Evolutionary conservation across 1,140 invertebrate species (phyloP).

Genomic region (Drosophila auraria): DNA sequence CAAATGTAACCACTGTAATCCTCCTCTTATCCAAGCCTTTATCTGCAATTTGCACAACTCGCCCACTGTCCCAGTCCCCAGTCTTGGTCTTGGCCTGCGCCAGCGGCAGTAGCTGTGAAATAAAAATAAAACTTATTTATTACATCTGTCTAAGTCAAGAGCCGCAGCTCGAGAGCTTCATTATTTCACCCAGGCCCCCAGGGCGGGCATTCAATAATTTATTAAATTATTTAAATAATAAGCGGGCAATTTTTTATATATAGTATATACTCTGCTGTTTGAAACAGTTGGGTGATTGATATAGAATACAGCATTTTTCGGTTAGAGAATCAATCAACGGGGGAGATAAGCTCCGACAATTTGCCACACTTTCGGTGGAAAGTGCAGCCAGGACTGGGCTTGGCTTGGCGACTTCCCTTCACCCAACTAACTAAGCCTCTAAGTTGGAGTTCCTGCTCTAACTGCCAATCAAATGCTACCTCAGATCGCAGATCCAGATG

Average conservation of each 20-base stretch:
- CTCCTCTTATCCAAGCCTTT: neutral
- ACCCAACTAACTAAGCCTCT: neutral
- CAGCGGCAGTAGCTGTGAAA: slow-evolving; percentile 63
- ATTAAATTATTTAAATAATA: slow-evolving; percentile 76
- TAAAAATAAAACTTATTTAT: slow-evolving; percentile 71
- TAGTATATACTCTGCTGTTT: slow-evolving; percentile 15
- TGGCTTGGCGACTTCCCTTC: slow-evolving; percentile 6
- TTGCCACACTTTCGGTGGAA: slow-evolving; percentile 49
- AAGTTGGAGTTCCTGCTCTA: slow-evolving; percentile 21
- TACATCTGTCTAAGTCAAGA: slow-evolving; percentile 29
- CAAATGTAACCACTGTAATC: neutral
- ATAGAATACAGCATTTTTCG: slow-evolving; percentile 37
- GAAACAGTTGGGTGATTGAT: slow-evolving; percentile 51
- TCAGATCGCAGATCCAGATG: slow-evolving; percentile 46
- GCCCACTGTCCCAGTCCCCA: slow-evolving; percentile 50
- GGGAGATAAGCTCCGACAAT: slow-evolving; percentile 11
- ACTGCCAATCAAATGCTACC: slow-evolving; percentile 65
- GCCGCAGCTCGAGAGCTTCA: slow-evolving; percentile 15
- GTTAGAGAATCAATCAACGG: slow-evolving; percentile 43
- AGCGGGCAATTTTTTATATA: slow-evolving; percentile 27
- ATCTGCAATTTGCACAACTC: slow-evolving; percentile 17
- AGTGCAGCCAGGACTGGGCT: neutral
- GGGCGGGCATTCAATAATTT: slow-evolving; percentile 59
- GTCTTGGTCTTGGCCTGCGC: slow-evolving; percentile 28
- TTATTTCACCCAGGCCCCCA: slow-evolving; percentile 1